Conservation (phyloP, 2,888 invertebrate genomes). For the Mesorhabditis sp. region DNA sequence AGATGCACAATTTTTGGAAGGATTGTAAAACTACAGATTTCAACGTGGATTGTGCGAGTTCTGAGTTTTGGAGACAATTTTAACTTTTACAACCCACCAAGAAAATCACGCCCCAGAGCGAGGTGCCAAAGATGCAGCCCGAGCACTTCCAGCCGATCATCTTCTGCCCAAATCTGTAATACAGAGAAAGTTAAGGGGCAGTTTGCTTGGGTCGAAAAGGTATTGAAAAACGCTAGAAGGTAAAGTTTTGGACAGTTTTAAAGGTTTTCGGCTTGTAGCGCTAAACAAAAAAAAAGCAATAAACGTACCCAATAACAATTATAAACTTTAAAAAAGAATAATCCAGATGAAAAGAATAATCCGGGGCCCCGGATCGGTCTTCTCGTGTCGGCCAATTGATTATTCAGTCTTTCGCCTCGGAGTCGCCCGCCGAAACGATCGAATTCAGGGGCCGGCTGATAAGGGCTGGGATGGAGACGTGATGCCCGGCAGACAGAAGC, state of each 20-base stretch:
- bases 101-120: background rate
- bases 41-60: background rate
- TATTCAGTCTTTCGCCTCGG: slow-evolving; percentile 6
- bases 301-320: background rate
- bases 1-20: background rate
- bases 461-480: background rate
- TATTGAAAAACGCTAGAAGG: slow-evolving; percentile 4
- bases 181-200: too few relatives aligned
- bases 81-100: background rate
- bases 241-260: background rate
- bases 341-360: too few relatives aligned
- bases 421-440: background rate
- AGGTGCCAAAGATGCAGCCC: background rate
- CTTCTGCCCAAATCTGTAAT: too few relatives aligned
- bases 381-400: background rate
- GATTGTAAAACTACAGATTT: background rate
- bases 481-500: too few relatives aligned
- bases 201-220: too few relatives aligned
- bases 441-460: background rate
- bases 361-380: too few relatives aligned
- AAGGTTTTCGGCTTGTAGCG: too few relatives aligned
- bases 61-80: background rate
- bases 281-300: too few relatives aligned
- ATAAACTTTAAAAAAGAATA: background rate
- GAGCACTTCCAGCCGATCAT: background rate